Percentiles rank a stretch among this genome's conserved stretches.
phyloP scores from a whole-genome alignment of 2,113 vertebrate genomes.

The Tauraco erythrolophus region DNA sequence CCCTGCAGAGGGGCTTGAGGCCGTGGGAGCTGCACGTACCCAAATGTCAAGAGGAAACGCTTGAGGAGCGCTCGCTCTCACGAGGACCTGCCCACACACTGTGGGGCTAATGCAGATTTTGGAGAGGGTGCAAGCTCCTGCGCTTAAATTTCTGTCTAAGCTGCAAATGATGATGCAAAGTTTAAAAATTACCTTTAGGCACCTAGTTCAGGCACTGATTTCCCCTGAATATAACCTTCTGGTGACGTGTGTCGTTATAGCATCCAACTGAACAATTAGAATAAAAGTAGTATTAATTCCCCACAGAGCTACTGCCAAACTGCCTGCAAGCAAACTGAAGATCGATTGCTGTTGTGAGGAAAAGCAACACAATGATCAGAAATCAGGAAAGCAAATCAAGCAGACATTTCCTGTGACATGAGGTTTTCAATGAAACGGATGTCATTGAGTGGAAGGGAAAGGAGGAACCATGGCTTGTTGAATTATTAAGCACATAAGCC shows the following conservation, averaged over 20 bases:
- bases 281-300: neutral
- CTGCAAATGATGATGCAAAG: neutral
- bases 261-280: neutral
- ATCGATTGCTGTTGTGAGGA: neutral
- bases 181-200: neutral
- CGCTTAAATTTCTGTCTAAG: neutral
- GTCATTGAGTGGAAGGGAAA: neutral
- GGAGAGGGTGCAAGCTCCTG: neutral
- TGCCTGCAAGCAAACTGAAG: neutral
- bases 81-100: neutral
- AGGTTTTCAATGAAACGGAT: neutral
- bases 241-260: accelerated
- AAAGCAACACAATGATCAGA: neutral
- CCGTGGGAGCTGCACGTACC: neutral
- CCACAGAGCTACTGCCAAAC: neutral
- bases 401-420: neutral
- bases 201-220: neutral
- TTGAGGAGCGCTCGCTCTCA: accelerated
- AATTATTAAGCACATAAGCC: neutral
- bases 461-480: neutral
- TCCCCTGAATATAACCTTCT: neutral
- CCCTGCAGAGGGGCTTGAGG: neutral
- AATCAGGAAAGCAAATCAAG: neutral
- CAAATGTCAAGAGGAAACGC: neutral
- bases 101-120: neutral